phyloP scores from a whole-genome alignment of 2,113 vertebrate species.

The Perccottus glenii region DNA sequence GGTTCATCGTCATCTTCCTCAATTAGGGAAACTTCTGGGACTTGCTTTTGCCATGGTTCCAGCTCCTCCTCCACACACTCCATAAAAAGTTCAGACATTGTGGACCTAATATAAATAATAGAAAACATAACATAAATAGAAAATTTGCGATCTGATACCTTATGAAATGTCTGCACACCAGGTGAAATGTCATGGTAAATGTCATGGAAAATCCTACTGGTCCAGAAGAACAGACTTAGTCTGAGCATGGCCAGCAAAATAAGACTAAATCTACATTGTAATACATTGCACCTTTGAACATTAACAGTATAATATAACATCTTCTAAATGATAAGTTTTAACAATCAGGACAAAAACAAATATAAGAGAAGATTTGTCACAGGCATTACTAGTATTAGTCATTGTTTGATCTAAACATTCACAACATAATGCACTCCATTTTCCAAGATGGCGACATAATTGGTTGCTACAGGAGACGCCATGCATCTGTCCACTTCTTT shows the following conservation, averaged over 20 bases:
- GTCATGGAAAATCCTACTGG: too few species aligned
- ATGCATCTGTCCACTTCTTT: not conserved
- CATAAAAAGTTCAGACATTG: slow-evolving; percentile 99
- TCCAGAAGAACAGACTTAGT: too few species aligned
- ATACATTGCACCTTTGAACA: too few species aligned
- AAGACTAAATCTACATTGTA: too few species aligned
- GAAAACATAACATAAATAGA: too few species aligned
- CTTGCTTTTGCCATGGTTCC: slow-evolving; percentile 94
- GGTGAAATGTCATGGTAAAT: too few species aligned
- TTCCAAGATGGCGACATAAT: slow-evolving; percentile 28
- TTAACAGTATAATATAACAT: too few species aligned
- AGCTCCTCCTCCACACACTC: slow-evolving; percentile 99
- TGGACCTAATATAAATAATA: slow-evolving; percentile 47
- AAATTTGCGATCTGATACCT: too few species aligned
- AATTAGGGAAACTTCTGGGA: slow-evolving; percentile 87
- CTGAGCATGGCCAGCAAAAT: too few species aligned
- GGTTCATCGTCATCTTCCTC: slow-evolving; percentile 88
- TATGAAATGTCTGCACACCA: too few species aligned
- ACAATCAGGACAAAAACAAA: too few species aligned
- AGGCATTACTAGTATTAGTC: not conserved
- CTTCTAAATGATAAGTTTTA: too few species aligned
- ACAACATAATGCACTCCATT: not conserved
- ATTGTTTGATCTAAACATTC: not conserved
- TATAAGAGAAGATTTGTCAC: not conserved
- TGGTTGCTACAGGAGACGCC: slow-evolving; percentile 8